phyloP scores from a whole-genome alignment of 92 coral and sea anemone species.

The Zoanthus gigantus region DNA sequence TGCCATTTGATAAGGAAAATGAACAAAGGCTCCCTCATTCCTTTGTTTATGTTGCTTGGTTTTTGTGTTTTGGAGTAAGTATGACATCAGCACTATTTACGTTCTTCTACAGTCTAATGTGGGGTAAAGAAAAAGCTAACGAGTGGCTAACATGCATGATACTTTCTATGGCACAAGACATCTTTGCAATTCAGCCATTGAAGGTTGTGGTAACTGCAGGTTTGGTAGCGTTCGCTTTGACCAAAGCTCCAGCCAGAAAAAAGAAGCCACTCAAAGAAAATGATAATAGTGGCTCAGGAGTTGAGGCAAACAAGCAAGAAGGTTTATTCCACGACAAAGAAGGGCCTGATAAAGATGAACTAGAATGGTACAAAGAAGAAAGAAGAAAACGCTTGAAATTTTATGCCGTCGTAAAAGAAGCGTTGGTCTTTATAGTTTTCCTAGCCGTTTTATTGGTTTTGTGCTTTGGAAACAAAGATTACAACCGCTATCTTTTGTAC shows the following conservation, averaged over 20 bases:
- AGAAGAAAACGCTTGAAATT: neutral
- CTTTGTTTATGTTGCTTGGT: conserved; percentile 68
- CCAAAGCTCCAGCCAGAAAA: neutral
- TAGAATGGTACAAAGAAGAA: conserved; percentile 21
- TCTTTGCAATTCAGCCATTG: conserved; percentile 12
- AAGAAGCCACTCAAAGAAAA: neutral
- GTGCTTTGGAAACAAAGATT: conserved; percentile 10
- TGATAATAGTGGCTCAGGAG: neutral
- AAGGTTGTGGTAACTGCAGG: neutral
- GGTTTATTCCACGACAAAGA: neutral
- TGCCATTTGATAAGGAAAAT: neutral
- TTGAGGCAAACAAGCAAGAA: neutral
- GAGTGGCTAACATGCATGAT: conserved; percentile 22
- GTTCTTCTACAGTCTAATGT: conserved; percentile 70
- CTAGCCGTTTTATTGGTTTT: neutral
- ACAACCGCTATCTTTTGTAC: conserved; percentile 4
- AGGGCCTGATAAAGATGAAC: neutral
- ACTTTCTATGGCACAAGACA: conserved; percentile 14
- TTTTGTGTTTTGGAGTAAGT: conserved; percentile 53
- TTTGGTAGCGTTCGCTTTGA: neutral
- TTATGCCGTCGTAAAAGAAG: conserved; percentile 6
- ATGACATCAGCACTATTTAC: conserved; percentile 60
- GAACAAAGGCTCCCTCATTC: conserved; percentile 61
- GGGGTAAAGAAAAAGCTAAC: conserved; percentile 68
- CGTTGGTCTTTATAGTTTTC: neutral